Evolutionary conservation across 2,797 vertebrate genomes (phyloP), one percentile per base, ranked within the genome.

Genomic region (Sebastes trivittatus): DNA sequence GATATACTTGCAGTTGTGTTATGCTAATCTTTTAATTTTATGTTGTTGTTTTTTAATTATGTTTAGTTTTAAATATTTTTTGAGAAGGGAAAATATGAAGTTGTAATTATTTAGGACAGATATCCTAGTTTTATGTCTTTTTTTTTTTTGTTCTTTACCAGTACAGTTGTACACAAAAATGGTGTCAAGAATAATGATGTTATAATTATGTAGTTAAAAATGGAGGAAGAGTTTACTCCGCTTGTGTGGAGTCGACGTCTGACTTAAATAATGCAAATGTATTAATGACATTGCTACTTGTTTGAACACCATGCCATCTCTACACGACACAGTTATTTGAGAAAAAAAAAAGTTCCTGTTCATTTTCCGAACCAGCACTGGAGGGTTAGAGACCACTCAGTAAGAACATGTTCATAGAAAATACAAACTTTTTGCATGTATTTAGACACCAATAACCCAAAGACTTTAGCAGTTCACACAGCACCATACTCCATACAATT

Each of bases 61-160:
- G 67, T 88, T 92, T 87, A 83, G 81, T 90, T 91, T 92, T 80
- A 82, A 91, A 86, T 88, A 85, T 86, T 86, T 46, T 93, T 88
- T 85, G 55, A 84, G 64, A 89, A 87, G 67, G 75, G 72, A 86
- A 90, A 87, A 87, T 71, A 86, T 80, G 30, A 92, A 90, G 89
- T 86, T 95, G 92, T 93, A 95, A 94, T 91, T 94, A 92, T 92
- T 92, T 90, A 87, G 91, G 84, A 81, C 29, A 79, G 82, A 87
- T 82, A 85, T 86, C 77, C 36, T 88, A 72, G 70, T 88, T 87
- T 86, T 52, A 76, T 87, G 84, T 86, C 54, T 80, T 74, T 87
- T 58, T 73, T 81, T 70, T 79, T 65, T 77, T 80, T 56, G 74
- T 84, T 76, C 73, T 90, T 83, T 81, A 74, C 83, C 75, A 80